Base-by-base conservation (phyloP, 92 coral and sea anemone species). In the Chrysogorgia sp. region DNA sequence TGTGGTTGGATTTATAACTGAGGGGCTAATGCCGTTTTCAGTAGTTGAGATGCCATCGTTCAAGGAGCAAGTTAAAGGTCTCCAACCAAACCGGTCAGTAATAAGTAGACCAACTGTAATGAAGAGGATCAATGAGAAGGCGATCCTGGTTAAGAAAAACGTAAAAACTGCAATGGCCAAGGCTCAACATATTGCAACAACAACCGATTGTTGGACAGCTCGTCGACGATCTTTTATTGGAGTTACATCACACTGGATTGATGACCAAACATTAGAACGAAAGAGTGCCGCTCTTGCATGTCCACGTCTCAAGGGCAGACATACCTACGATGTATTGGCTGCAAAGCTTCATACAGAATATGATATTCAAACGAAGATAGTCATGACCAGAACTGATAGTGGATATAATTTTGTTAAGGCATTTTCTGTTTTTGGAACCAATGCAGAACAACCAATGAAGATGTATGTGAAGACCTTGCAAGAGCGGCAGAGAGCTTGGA, bases 291-390 rank as follows among this genome's bases (percentile, higher is more conserved):
- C 24, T 7, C 70, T 63, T 29, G 70, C 40, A 5, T 63, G 70
- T n/a, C 70, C 17, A 0, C 70, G 70, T 63, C 70, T 63, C 21
- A 63, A n/a, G n/a, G n/a, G n/a, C n/a, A n/a, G n/a, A n/a, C n/a
- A n/a, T n/a, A n/a, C n/a, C n/a, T n/a, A n/a, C n/a, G n/a, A n/a
- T n/a, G n/a, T n/a, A n/a, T n/a, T n/a, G n/a, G n/a, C n/a, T n/a
- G n/a, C n/a, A n/a, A 63, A 25, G 70, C 40, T 63, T 28, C 6
- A 63, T 41, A 63, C 21, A 63, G n/a, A n/a, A n/a, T n/a, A n/a
- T n/a, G n/a, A 58, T 15, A 58, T 58, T 58, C 29, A 23, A 19
- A 2, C 63, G 63, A 58, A 58, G 31, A 23, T 58, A 1, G 63
- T 58, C 30, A 58, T 15, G 31, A 58, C 63, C 26, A 58, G 31